Evolutionary conservation across 2,113 vertebrate genomes (phyloP).

Genomic region (Thymallus thymallus): DNA sequence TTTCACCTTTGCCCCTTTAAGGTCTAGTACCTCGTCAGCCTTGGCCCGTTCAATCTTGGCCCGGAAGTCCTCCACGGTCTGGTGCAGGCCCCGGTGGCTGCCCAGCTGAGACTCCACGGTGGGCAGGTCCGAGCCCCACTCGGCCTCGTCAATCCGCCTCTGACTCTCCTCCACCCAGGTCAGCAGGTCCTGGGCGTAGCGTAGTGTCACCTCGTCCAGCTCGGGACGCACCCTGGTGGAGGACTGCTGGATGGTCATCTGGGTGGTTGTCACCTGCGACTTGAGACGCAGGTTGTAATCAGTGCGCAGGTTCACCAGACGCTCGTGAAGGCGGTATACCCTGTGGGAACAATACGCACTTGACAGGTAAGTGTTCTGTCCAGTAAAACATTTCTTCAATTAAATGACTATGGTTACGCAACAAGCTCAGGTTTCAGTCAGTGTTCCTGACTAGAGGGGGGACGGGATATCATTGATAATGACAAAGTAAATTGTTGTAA

Average conservation of each 20-base stretch:
- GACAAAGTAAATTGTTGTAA: too few relatives aligned
- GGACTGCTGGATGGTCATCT: conserved; percentile 27
- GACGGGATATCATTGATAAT: too few relatives aligned
- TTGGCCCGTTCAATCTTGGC: conserved; percentile 88
- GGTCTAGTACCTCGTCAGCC: conserved; percentile 79
- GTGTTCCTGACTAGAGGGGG: too few relatives aligned
- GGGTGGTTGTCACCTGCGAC: conserved; percentile 5
- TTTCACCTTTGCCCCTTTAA: not conserved
- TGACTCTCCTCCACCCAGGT: conserved; percentile 95
- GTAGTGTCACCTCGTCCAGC: conserved; percentile 81
- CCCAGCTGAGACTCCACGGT: conserved; percentile 88
- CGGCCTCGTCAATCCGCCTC: conserved; percentile 70
- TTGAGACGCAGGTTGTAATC: conserved; percentile 90
- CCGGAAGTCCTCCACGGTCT: conserved; percentile 87
- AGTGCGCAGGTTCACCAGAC: conserved; percentile 87
- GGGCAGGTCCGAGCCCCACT: conserved; percentile 90
- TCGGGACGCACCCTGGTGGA: conserved; percentile 62
- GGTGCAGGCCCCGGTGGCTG: conserved; percentile 89
- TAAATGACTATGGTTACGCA: too few relatives aligned
- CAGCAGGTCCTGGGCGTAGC: conserved; percentile 87
- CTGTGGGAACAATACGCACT: conserved; percentile 56
- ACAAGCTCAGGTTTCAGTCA: too few relatives aligned
- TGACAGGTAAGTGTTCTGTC: too few relatives aligned
- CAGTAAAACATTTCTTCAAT: too few relatives aligned
- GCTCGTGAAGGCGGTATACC: conserved; percentile 90